A percentile compares a stretch with the other conserved stretches of the same genome.
Conservation (phyloP, 2,797 vertebrate species). For the Masticophis lateralis region DNA sequence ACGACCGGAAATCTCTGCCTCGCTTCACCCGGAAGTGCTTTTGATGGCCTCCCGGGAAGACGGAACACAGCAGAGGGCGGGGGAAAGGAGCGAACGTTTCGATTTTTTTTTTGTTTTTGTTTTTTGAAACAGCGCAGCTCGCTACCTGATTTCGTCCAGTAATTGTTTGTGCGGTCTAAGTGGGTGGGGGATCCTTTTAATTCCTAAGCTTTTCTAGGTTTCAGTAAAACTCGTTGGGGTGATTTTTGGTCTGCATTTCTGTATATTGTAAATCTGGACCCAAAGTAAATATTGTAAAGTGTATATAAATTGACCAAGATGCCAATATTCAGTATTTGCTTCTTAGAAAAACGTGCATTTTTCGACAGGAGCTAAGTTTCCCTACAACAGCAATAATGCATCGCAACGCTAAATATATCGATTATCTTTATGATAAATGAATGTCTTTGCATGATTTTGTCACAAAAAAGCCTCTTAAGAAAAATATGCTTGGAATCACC, state of each 20-base stretch:
- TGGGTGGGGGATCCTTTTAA: not conserved
- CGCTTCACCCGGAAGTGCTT: not conserved
- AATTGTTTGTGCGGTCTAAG: not conserved
- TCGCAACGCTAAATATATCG: not conserved
- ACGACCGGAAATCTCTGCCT: not conserved
- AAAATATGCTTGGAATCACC: not conserved
- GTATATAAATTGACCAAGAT: not conserved
- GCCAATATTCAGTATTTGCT: not conserved
- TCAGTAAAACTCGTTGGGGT: not conserved
- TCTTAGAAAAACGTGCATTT: not conserved
- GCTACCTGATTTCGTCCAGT: fast-evolving
- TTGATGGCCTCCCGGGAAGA: not conserved
- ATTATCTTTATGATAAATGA: not conserved
- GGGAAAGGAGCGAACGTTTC: not conserved
- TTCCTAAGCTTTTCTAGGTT: not conserved
- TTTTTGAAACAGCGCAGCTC: too few relatives aligned
- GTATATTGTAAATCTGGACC: not conserved
- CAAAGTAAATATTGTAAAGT: not conserved
- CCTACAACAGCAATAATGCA: not conserved
- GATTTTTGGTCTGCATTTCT: not conserved
- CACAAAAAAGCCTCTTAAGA: not conserved
- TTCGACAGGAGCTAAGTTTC: not conserved
- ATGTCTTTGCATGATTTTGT: not conserved
- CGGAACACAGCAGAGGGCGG: fast-evolving
- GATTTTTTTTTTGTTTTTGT: not conserved